Evolutionary conservation across 1,140 invertebrate species (phyloP).

Genomic region (Sycobia sp.): DNA sequence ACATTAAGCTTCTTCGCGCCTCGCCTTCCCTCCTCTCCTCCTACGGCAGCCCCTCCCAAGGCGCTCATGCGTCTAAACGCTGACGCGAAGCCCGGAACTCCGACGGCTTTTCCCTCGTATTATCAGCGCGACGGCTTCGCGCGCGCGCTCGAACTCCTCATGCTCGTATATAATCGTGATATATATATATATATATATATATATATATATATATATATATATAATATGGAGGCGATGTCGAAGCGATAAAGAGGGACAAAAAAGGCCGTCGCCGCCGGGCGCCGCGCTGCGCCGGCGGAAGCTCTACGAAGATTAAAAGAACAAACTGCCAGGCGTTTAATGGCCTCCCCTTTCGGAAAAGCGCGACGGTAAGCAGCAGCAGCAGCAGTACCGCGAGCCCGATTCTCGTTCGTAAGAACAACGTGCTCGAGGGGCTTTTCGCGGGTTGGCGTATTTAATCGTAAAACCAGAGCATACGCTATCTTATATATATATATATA

Average conservation of each 20-base stretch:
- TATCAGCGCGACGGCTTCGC: no score
- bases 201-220: no score
- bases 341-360: conserved; percentile 10
- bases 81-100: conserved; percentile 4
- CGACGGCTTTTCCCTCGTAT: background rate
- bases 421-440: no score
- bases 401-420: no score
- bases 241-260: background rate
- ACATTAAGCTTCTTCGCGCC: background rate
- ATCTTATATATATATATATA: no score
- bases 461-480: no score
- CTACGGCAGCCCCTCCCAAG: no score
- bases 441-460: no score
- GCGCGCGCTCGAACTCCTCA: no score
- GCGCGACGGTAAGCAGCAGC: background rate
- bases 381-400: no score
- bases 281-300: background rate
- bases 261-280: background rate
- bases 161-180: no score
- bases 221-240: background rate
- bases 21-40: background rate
- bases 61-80: background rate
- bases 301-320: conserved; percentile 16
- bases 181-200: no score
- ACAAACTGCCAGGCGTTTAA: conserved; percentile 8